Base-by-base conservation (phyloP, 2,113 vertebrate genomes). In the Rhegmatorhina hoffmannsi region DNA sequence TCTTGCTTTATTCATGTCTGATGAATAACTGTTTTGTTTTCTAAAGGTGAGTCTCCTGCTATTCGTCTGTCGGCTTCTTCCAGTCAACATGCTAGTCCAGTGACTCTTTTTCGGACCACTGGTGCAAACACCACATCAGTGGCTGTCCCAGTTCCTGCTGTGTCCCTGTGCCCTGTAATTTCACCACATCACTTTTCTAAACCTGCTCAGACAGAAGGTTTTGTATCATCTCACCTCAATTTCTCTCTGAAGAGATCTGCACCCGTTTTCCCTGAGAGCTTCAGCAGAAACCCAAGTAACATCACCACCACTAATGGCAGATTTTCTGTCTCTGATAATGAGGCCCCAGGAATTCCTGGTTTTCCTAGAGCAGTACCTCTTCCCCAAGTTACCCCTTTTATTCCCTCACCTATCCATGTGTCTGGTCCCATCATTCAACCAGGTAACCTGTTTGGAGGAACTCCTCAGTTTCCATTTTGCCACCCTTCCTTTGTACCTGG, bases 401-500 rank as follows among this genome's bases (percentile, higher is more conserved):
- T 97, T 79, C 97, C 97, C 68, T 93, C 97, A 17, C 96, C 95
- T 8, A 59, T 97, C 72, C 96, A 89, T 74, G 94, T 92, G 34
- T 69, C 94, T 73, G 44, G 97, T 68, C 80, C 96, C 53, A 40
- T 97, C 16, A 82, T 87, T 62, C 96, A 97, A 31, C 95, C 97
- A 81, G 80, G 91, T 40, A 78, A 64, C 33, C 72, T 97, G 36
- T 97, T 97, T 83, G 96, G 97, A 93, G 93, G 91, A 17, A 19
- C 92, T 47, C 94, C 98, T 12, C 94, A 58, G 29, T 98, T 98
- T 85, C 90, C 96, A 11, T 98, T 97, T 95, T 93, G 96, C 79
- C 96, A 98, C 47, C 93, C 98, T 55, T 98, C 97, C 70, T 98
- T 98, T 85, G 84, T 98, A 62, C 95, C 98, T 70, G 97, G 97